Conservation (phyloP, 2,888 invertebrate genomes). For the Ennomos erosarius region DNA sequence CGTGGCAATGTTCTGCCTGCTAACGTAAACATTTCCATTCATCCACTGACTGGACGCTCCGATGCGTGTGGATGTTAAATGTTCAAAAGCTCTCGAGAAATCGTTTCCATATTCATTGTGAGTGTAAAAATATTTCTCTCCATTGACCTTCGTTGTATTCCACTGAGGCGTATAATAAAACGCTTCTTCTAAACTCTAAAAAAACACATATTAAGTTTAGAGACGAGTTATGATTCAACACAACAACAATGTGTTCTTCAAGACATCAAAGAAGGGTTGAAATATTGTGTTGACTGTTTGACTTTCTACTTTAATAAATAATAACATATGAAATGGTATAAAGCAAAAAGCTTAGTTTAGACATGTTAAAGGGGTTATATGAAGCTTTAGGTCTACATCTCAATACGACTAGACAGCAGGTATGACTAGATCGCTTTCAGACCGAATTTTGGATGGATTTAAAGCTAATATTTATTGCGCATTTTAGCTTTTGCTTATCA, state of each 20-base stretch:
- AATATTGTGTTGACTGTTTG: neutral
- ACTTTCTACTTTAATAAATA: neutral
- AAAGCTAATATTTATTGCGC: too few relatives aligned
- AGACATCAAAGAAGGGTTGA: neutral
- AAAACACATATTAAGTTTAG: constrained; percentile 8
- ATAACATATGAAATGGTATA: constrained; percentile 1
- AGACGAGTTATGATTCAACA: neutral
- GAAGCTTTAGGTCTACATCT: too few relatives aligned
- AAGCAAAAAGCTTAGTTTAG: too few relatives aligned
- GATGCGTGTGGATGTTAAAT: constrained; percentile 50
- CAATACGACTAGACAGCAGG: too few relatives aligned
- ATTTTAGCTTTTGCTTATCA: too few relatives aligned
- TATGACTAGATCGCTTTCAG: too few relatives aligned
- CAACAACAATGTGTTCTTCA: too few relatives aligned
- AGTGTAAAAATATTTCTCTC: constrained; percentile 65
- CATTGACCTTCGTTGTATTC: constrained; percentile 64
- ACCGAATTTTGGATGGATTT: too few relatives aligned
- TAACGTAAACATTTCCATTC: constrained; percentile 60
- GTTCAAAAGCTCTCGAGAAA: constrained; percentile 61
- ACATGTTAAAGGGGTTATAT: too few relatives aligned
- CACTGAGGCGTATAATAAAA: constrained; percentile 81
- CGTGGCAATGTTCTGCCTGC: constrained; percentile 81
- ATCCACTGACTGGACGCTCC: constrained; percentile 67
- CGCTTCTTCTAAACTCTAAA: constrained; percentile 70
- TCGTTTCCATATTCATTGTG: constrained; percentile 86